These are phyloP conservation scores for Decapterus maruadsi DNA, from an alignment of 2,797 vertebrate species.

Conservation along the genomic window DNA sequence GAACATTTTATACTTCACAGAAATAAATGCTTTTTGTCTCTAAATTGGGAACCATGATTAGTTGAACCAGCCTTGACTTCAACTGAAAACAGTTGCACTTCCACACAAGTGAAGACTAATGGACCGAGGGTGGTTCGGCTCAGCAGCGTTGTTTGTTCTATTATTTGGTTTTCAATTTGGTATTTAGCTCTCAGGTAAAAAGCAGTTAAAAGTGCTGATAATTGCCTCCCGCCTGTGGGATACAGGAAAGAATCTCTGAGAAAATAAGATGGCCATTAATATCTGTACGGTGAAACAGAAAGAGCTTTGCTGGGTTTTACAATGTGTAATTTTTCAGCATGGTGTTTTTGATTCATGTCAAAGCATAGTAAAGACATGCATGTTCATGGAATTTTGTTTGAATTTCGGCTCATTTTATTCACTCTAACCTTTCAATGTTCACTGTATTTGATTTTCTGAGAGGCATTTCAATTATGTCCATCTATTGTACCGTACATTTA, in stretches of 20 bases:
- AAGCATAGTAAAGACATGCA: not conserved
- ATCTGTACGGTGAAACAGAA: not conserved
- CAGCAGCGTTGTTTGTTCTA: constrained; percentile 20
- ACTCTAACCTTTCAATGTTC: too few relatives aligned
- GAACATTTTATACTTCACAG: constrained; percentile 21
- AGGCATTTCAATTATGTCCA: not conserved
- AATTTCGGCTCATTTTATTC: not conserved
- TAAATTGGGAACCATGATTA: constrained; percentile 29
- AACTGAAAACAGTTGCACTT: constrained; percentile 19
- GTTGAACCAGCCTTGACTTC: constrained; percentile 29
- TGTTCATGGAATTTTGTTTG: not conserved
- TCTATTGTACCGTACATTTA: not conserved
- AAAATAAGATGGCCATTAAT: constrained; percentile 6
- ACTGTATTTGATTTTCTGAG: not conserved
- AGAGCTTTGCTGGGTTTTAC: not conserved
- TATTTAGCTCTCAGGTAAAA: constrained; percentile 38
- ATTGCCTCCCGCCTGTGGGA: constrained; percentile 27
- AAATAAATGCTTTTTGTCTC: constrained; percentile 39
- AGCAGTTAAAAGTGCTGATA: constrained; percentile 29
- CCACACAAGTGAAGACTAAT: constrained; percentile 25
- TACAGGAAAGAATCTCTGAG: not conserved
- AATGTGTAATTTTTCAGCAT: not conserved
- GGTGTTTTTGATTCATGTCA: not conserved
- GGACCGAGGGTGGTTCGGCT: constrained; percentile 20
- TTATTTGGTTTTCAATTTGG: constrained; percentile 29